A percentile compares a stretch with the other conserved stretches of the same genome.
phyloP scores from a whole-genome alignment of 1,140 invertebrate species.

The Agrypnia vestita region DNA sequence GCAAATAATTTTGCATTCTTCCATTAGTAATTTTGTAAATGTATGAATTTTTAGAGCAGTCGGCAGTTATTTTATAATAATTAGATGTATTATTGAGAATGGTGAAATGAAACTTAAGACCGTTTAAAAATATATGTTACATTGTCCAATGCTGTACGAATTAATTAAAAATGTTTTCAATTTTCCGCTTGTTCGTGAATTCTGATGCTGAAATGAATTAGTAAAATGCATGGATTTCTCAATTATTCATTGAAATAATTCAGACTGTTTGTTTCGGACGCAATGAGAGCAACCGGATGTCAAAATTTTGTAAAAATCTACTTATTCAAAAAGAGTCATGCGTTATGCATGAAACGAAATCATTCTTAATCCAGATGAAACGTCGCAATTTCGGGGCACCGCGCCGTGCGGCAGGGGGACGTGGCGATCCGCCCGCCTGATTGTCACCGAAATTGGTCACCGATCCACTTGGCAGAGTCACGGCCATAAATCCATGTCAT shows the following conservation, averaged over 20 bases:
- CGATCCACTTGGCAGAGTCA: slow-evolving; percentile 21
- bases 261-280: not conserved
- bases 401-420: not conserved
- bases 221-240: not conserved
- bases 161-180: too few species aligned
- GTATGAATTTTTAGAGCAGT: too few species aligned
- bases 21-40: too few species aligned
- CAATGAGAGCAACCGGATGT: not conserved
- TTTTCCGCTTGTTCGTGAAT: too few species aligned
- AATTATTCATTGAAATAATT: slow-evolving; percentile 1
- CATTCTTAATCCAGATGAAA: slow-evolving; percentile 27
- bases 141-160: too few species aligned
- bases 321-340: slow-evolving; percentile 11
- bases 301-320: slow-evolving; percentile 1
- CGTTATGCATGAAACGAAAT: slow-evolving; percentile 22
- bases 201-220: too few species aligned
- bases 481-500: slow-evolving; percentile 30
- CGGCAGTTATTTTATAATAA: too few species aligned
- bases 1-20: too few species aligned
- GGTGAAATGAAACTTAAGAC: too few species aligned
- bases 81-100: too few species aligned
- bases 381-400: not conserved
- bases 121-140: too few species aligned
- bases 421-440: slow-evolving; percentile 19
- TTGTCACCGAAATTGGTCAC: slow-evolving; percentile 39